Evolutionary conservation across 1,140 invertebrate genomes (phyloP), one percentile per base, ranked within the genome.

Genomic region (Galendromus occidentalis): DNA sequence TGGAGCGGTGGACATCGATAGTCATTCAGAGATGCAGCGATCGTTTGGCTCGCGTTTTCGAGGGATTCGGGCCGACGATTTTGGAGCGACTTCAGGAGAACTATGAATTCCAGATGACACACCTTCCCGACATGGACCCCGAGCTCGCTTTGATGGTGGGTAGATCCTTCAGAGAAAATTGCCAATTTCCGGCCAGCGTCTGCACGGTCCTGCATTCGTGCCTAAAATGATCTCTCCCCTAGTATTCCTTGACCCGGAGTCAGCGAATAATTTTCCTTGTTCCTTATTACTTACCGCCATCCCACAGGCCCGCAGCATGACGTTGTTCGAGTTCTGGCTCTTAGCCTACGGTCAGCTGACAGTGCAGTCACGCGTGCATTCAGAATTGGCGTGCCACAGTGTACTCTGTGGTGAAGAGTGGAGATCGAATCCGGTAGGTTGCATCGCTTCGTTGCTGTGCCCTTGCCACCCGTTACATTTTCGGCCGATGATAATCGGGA

Each of bases 261-360:
- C n/a, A n/a, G n/a, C n/a, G n/a, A n/a, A n/a, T n/a, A n/a, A n/a
- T n/a, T n/a, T n/a, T n/a, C n/a, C n/a, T n/a, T n/a, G n/a, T n/a
- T n/a, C n/a, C n/a, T n/a, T n/a, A n/a, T 39, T 4, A 39, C 9
- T 39, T 39, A 4, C 4, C 9, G 33, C 33, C 4, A 6, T 9
- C 9, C 9, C 9, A 39, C 51, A 59, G 51, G 51, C 51, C 2
- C 14, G 51, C 17, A 59, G 51, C 33, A 59, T 59, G 51, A 59
- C 51, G 17, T 9, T 59, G 20, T 59, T 59, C 22, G 51, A 59
- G 33, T 59, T 59, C 33, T 59, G 51, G 51, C 51, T 59, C 9
- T 22, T 59, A 17, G 51, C 51, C 17, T 59, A 59, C 51, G 51
- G 51, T 9, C 51, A 59, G 51, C 20, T 59, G 33, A 59, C 51